phyloP scores from a whole-genome alignment of 2,888 invertebrate species.

The Synergus itoensis region DNA sequence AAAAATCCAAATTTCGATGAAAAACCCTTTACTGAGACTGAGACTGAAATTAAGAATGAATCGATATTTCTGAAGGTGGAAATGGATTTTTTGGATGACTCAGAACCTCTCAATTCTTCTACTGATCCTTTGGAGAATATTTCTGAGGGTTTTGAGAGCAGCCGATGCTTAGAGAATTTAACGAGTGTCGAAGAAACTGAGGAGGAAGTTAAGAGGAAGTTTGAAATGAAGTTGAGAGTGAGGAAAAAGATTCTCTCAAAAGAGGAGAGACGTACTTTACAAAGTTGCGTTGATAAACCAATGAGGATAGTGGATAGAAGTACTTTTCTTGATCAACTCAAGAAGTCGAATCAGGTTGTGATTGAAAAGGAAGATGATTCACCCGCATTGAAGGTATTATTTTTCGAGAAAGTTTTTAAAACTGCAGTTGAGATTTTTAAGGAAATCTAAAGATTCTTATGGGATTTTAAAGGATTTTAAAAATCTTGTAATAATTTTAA shows the following conservation, averaged over 20 bases:
- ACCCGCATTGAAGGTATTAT: not conserved
- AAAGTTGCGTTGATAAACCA: not conserved
- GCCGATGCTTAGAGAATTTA: not conserved
- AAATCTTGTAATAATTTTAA: too few relatives aligned
- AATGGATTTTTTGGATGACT: not conserved
- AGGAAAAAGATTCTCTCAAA: not conserved
- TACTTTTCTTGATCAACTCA: not conserved
- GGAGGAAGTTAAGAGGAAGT: not conserved
- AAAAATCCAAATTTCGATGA: not conserved
- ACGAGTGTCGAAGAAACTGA: not conserved
- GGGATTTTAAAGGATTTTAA: too few relatives aligned
- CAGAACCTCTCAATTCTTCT: not conserved
- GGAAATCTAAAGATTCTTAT: too few relatives aligned
- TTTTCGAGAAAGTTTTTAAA: not conserved
- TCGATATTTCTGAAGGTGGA: not conserved
- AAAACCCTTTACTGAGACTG: not conserved
- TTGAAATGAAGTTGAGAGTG: not conserved
- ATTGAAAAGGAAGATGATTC: not conserved
- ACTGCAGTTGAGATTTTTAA: too few relatives aligned
- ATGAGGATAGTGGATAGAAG: not conserved
- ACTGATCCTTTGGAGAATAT: not conserved
- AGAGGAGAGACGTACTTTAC: not conserved
- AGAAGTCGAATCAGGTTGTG: not conserved
- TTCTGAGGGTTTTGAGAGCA: not conserved
- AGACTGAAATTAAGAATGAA: not conserved